Conservation (phyloP, 64 coral and sea anemone genomes). For the Pocillopora verrucosa region DNA sequence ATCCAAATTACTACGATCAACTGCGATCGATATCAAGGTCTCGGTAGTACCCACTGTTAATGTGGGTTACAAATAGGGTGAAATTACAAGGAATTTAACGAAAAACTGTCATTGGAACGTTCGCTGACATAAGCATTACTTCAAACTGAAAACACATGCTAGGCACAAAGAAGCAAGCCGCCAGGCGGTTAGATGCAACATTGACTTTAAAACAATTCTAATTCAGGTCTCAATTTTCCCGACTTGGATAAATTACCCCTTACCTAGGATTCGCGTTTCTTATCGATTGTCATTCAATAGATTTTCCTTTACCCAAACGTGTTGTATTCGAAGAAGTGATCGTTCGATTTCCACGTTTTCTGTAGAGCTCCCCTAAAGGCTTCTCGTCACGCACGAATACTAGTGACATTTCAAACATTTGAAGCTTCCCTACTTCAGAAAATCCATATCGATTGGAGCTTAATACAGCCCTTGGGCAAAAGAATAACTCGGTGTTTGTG, state of each 20-base stretch:
- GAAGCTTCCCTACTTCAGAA: neutral
- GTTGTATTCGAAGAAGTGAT: neutral
- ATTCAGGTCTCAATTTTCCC: neutral
- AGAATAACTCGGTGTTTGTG: neutral
- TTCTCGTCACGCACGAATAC: slow-evolving; percentile 35
- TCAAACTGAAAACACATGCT: neutral
- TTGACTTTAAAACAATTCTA: neutral
- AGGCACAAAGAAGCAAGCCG: neutral
- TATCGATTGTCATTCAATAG: neutral
- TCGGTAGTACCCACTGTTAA: neutral
- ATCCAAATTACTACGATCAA: neutral
- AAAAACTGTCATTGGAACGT: neutral
- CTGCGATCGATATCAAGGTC: neutral
- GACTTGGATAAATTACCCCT: neutral
- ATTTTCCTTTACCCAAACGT: neutral
- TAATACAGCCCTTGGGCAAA: neutral
- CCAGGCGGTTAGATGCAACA: neutral
- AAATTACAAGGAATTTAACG: no score
- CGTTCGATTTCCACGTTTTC: neutral
- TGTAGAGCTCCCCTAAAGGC: neutral
- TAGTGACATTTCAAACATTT: slow-evolving; percentile 30
- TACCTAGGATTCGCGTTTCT: neutral
- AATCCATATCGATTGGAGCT: neutral
- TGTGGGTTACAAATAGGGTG: no score
- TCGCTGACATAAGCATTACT: neutral